Evolutionary conservation across 2,797 vertebrate genomes (phyloP), one percentile per base, ranked within the genome.

Genomic region (Amazona ochrocephala): DNA sequence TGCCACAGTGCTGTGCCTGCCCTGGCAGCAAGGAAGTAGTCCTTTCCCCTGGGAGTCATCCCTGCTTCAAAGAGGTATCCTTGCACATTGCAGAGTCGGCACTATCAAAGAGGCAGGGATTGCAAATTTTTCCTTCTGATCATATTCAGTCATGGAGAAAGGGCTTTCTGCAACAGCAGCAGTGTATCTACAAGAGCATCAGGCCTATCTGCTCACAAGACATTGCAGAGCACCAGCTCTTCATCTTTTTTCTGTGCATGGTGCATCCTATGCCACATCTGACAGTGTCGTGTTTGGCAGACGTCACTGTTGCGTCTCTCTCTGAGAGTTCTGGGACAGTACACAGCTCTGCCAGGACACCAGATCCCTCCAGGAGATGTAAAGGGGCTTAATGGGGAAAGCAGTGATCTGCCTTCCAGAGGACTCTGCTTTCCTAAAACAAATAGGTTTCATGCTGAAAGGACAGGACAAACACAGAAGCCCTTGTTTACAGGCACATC

Each of bases 241-340:
- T 45, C 23, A 37, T 62, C 1, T 27, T 37, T 92, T 70, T 48
- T 12, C 71, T 30, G 34, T 47, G 67, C 23, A 17, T 10, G 15
- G 26, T 29, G 39, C 41, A n/a, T 71, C 61, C 16, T 27, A 26
- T 29, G 24, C n/a, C 30, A 22, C 7, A 7, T 27, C 44, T 56
- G 61, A 29, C 19, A 65, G 32, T 0, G 13, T 10, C 61, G 37
- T 0, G 0, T 50, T 70, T 19, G 65, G 48, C 61, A 39, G 61
- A 20, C 0, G 0, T 50, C 79, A 26, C 16, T n/a, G 21, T 5
- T 39, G n/a, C 0, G 0, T 44, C 44, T 78, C 15, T 22, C 64
- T 42, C 41, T 29, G 26, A 65, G 44, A 48, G 22, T 9, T 16
- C 30, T 48, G 48, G 65, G 30, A 9, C 39, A 47, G 29, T 5